Percentiles rank a stretch among this genome's conserved stretches.
Conservation (phyloP, 2,113 vertebrate genomes). For the Rhinogobius similis region DNA sequence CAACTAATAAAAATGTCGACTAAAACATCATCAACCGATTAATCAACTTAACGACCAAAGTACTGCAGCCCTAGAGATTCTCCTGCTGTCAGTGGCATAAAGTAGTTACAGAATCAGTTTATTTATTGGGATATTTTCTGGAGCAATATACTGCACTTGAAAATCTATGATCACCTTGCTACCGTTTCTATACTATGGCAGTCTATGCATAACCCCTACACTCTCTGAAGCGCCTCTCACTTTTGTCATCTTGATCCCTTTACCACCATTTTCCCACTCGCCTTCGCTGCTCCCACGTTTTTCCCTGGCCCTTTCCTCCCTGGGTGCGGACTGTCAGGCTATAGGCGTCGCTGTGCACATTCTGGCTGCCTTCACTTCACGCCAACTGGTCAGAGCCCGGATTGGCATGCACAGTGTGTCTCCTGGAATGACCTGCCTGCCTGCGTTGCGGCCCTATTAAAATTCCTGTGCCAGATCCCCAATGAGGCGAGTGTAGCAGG, state of each 20-base stretch:
- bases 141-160: too few species aligned
- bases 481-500: slow-evolving; percentile 64
- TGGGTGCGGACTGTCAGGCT: slow-evolving; percentile 54
- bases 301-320: slow-evolving; percentile 38
- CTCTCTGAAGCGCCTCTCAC: not conserved
- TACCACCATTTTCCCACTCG: slow-evolving; percentile 39
- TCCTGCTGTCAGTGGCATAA: too few species aligned
- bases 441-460: slow-evolving; percentile 70
- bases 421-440: slow-evolving; percentile 65
- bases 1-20: too few species aligned
- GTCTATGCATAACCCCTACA: not conserved
- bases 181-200: too few species aligned
- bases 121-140: too few species aligned
- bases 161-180: too few species aligned
- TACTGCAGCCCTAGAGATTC: too few species aligned
- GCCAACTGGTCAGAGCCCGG: slow-evolving; percentile 57
- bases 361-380: slow-evolving; percentile 46
- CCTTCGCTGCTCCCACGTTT: slow-evolving; percentile 45
- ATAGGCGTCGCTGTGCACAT: slow-evolving; percentile 41
- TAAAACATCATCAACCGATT: too few species aligned
- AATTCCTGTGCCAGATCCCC: slow-evolving; percentile 75
- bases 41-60: too few species aligned
- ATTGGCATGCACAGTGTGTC: slow-evolving; percentile 72
- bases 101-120: too few species aligned
- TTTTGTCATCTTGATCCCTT: slow-evolving; percentile 52